Evolutionary conservation across 2,113 vertebrate genomes (phyloP).

Genomic region (Syrrhaptes paradoxus): DNA sequence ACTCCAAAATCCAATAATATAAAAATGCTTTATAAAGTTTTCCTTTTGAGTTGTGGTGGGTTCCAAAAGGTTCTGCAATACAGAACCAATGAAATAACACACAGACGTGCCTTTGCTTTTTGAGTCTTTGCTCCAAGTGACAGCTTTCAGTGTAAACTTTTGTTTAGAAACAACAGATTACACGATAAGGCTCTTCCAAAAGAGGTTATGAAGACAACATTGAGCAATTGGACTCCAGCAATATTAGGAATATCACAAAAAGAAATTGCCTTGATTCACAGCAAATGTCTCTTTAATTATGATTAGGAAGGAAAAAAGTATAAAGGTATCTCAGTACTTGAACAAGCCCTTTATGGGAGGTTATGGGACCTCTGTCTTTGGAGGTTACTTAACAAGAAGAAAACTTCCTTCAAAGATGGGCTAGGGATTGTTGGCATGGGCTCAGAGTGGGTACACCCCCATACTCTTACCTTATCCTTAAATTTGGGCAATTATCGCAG

Average conservation of each 20-base stretch:
- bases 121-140: not conserved
- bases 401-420: not conserved
- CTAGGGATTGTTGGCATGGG: not conserved
- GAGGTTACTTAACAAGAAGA: not conserved
- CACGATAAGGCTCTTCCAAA: conserved; percentile 40
- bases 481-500: not conserved
- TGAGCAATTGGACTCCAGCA: conserved; percentile 28
- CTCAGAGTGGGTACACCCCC: not conserved
- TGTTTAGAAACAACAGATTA: conserved; percentile 57
- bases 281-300: not conserved
- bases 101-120: not conserved
- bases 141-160: conserved; percentile 38
- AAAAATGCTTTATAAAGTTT: conserved; percentile 58
- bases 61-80: conserved; percentile 43
- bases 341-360: not conserved
- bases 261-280: not conserved
- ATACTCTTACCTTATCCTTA: not conserved
- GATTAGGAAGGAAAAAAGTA: not conserved
- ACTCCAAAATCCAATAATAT: conserved; percentile 59
- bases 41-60: not conserved
- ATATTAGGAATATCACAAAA: not conserved
- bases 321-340: not conserved
- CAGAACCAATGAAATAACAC: not conserved
- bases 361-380: not conserved
- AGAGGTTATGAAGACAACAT: conserved; percentile 37